Percentiles rank a stretch among this genome's conserved stretches.
These are phyloP conservation scores for Argyresthia goedartella DNA, from an alignment of 2,888 invertebrate species.

Conservation along the genomic window DNA sequence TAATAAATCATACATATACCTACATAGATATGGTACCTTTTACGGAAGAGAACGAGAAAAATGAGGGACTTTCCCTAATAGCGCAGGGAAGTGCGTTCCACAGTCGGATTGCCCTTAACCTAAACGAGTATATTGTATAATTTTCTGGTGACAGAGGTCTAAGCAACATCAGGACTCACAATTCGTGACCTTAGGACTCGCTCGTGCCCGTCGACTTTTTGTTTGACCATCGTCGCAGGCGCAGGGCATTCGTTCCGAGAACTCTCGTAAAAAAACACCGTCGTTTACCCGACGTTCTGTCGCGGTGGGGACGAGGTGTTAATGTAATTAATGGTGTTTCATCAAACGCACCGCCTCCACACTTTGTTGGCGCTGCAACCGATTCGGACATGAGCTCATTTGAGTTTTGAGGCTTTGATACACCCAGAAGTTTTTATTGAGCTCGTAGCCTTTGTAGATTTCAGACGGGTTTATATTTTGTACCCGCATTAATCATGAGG, in stretches of 20 bases:
- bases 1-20: too few relatives aligned
- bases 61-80: too few relatives aligned
- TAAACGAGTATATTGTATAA: too few relatives aligned
- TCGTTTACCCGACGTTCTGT: slow-evolving; percentile 16
- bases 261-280: slow-evolving; percentile 37
- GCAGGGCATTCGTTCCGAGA: slow-evolving; percentile 47
- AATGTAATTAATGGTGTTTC: slow-evolving; percentile 58
- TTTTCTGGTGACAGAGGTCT: too few relatives aligned
- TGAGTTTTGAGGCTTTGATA: too few relatives aligned
- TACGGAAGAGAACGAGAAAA: too few relatives aligned
- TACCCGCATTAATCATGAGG: slow-evolving; percentile 27
- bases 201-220: slow-evolving; percentile 52
- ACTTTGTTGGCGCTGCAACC: slow-evolving; percentile 5
- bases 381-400: slow-evolving; percentile 1
- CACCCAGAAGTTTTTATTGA: too few relatives aligned
- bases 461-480: not conserved
- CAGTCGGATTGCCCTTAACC: too few relatives aligned
- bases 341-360: slow-evolving; percentile 48
- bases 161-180: not conserved
- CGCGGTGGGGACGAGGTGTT: slow-evolving; percentile 51
- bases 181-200: slow-evolving; percentile 13
- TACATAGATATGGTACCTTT: too few relatives aligned
- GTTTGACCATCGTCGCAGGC: slow-evolving; percentile 19
- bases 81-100: too few relatives aligned
- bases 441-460: too few relatives aligned